Conservation (phyloP, 2,113 vertebrate genomes). For the Paraplagusia blochii region DNA sequence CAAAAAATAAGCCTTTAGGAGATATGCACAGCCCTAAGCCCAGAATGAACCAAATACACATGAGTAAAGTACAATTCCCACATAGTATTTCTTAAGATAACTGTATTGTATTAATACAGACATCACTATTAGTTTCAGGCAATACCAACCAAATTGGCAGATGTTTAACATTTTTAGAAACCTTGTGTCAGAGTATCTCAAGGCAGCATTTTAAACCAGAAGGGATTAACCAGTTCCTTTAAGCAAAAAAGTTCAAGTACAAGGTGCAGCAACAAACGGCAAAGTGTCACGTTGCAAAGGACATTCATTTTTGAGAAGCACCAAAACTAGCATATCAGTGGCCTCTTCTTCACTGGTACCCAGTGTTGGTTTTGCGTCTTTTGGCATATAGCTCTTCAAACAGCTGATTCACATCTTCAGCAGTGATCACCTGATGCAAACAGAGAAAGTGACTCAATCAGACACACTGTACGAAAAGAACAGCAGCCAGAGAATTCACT, state of each 20-base stretch:
- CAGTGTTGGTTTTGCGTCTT: constrained; percentile 67
- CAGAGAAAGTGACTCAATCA: neutral
- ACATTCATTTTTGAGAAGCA: constrained; percentile 17
- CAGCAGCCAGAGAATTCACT: neutral
- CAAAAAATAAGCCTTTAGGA: no score
- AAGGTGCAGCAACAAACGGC: constrained; percentile 21
- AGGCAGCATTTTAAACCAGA: neutral
- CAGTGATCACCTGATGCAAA: constrained; percentile 82
- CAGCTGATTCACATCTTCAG: constrained; percentile 87
- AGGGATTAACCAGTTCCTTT: neutral
- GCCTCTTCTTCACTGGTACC: constrained; percentile 43
- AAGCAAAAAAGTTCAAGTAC: constrained; percentile 27
- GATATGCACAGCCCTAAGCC: no score
- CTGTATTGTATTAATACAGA: neutral
- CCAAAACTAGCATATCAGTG: constrained; percentile 8
- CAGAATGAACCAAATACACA: no score
- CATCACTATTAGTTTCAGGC: constrained; percentile 3
- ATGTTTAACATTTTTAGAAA: no score
- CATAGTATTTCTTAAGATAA: neutral
- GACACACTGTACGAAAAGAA: no score
- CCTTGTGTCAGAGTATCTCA: no score
- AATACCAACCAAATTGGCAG: neutral
- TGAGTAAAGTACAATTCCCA: neutral
- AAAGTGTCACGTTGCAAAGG: neutral
- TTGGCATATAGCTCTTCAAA: constrained; percentile 89